Evolutionary conservation across 2,797 vertebrate species (phyloP), one percentile per base, ranked within the genome.

Genomic region (Hirundo rustica): DNA sequence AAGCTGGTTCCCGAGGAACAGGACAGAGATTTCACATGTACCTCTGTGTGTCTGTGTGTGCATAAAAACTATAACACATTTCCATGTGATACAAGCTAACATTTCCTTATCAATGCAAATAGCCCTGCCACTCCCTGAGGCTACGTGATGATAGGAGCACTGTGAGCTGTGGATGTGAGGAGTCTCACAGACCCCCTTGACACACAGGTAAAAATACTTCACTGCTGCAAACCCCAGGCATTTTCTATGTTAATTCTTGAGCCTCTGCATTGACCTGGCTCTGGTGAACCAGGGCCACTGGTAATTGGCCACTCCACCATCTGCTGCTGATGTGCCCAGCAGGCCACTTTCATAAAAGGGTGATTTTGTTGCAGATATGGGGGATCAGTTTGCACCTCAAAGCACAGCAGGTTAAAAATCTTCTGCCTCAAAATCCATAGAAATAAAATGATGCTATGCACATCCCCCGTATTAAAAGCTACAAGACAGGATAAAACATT

Each of bases 51-150:
- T 3, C 3, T 30, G 7, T 30, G 25, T 38, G 19, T 6, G 17
- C 16, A 53, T 21, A 42, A 44, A 80, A 87, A 51, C 27, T 47
- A 32, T 7, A 47, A 51, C 7, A 15, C 23, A 60, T 81, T 75
- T 81, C 60, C 65, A 74, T 19, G 38, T 1, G 36, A 22, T 10
- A 48, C 34, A 14, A 13, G 51, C 54, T 88, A 77, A 50, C 53
- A 48, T 76, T 88, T 75, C 86, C 91, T 88, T 70, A 86, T 34
- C 84, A 66, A 87, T 36, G 65, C 78, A 94, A 93, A 94, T 0
- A 61, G 78, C 70, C 77, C 58, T 78, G 74, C 47, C 1, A 1
- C 82, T 78, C 92, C 80, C 91, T 38, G 25, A 80, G 71, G 76
- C 53, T 29, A 12, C 2, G 5, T 2, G 61, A 38, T 25, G 65